These are phyloP conservation scores for Heliangelus exortis DNA, from an alignment of 2,797 vertebrate species.

Conservation along the genomic window DNA sequence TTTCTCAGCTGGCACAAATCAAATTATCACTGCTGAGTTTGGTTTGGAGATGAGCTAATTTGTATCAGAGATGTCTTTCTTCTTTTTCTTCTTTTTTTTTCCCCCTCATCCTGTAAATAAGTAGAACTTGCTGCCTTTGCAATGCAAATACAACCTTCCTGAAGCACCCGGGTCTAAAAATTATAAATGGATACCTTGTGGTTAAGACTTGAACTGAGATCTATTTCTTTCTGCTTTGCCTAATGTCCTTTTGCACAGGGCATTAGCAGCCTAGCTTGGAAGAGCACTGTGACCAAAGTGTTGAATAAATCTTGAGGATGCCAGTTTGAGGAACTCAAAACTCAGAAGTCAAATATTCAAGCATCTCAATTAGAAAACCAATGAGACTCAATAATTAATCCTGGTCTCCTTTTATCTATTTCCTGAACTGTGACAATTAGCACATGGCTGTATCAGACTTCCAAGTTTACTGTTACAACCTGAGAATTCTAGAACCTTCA, in stretches of 20 bases:
- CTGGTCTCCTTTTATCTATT: neutral
- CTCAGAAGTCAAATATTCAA: neutral
- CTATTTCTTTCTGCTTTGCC: neutral
- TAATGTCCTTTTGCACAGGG: neutral
- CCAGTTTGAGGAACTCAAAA: neutral
- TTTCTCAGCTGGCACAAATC: neutral
- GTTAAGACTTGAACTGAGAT: neutral
- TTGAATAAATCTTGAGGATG: neutral
- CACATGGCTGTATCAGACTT: neutral
- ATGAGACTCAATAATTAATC: neutral
- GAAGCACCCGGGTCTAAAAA: neutral
- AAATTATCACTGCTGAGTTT: neutral
- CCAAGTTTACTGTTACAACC: neutral
- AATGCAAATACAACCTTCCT: neutral
- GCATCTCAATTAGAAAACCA: neutral
- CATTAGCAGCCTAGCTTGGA: neutral
- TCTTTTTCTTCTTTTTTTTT: fast-evolving
- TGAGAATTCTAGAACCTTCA: neutral
- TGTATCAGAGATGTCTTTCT: neutral
- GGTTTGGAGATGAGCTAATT: neutral
- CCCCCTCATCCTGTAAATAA: neutral
- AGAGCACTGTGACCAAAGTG: neutral
- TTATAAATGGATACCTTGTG: neutral
- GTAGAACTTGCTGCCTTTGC: neutral
- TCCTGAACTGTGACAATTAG: neutral